Evolutionary conservation across 2,888 invertebrate species (phyloP), one percentile per base, ranked within the genome.

Genomic region (Eurois occulta): DNA sequence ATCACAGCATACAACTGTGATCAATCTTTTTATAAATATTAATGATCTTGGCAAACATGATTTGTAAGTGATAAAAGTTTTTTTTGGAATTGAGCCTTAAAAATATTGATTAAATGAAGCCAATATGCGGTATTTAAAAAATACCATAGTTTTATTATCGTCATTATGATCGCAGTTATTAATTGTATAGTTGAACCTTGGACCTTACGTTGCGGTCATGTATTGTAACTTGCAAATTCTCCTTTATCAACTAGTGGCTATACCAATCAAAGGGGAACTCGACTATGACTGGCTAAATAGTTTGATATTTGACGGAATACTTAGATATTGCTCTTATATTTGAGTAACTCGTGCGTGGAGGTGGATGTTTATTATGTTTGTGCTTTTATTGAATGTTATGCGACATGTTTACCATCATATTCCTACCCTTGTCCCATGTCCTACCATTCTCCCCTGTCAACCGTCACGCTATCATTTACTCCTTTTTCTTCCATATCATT

Each of bases 1-100:
- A 35, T 72, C 78, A 64, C 48, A 85, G 65, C 72, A 43, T 66
- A 74, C 83, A 75, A 72, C 60, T 62, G 72, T 83, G 62, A 83
- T 83, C 66, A 67, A 67, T 69, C 18, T 55, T 67, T 81, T 83
- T 72, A 70, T 77, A 69, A 21, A 48, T 65, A 72, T 74, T 43
- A 71, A 75, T 71, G 81, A 72, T 82, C 55, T 38, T 13, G 67
- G 3, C 55, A 68, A 64, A 81, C 80, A 71, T 58, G 46, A 71
- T 67, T 78, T 78, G 79, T 71, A 41, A 13, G 24, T 66, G n/a
- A 58, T 83, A 41, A 82, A 65, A 64, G n/a, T 13, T 62, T 38
- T 64, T 70, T 74, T 69, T 1, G 11, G 28, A 13, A 11, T 18
- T 13, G 10, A 41, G 18, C 41, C 10, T 67, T 7, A 0, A 13